phyloP scores from a whole-genome alignment of 2,797 vertebrate genomes.

The Ctenosaura bakeri region DNA sequence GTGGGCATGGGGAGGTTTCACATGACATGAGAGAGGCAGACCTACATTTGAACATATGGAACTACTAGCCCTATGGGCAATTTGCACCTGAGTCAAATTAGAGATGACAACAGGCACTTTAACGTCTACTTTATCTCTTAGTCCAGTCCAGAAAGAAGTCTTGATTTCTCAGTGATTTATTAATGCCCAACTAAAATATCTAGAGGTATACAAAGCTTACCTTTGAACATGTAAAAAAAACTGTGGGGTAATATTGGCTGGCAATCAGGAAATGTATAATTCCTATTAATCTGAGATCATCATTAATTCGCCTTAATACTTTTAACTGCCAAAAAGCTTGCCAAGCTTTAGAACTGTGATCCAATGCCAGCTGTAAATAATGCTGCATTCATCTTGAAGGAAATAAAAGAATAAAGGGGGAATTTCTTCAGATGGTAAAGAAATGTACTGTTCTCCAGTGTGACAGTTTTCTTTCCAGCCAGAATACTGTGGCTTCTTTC shows the following conservation, averaged over 20 bases:
- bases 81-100: background rate
- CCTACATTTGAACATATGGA: background rate
- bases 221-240: conserved; percentile 17
- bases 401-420: background rate
- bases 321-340: conserved; percentile 4
- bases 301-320: conserved; percentile 27
- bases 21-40: background rate
- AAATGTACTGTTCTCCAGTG: background rate
- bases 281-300: conserved; percentile 22
- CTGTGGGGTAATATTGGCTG: background rate
- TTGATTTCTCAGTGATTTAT: conserved; percentile 15
- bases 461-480: conserved; percentile 1
- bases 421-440: background rate
- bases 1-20: background rate
- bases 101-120: background rate
- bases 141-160: background rate
- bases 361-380: conserved; percentile 20
- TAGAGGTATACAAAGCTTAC: conserved; percentile 10
- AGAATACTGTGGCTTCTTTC: background rate
- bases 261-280: conserved; percentile 28
- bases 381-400: background rate
- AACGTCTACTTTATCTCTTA: background rate
- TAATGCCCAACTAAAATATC: background rate
- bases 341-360: conserved; percentile 8
- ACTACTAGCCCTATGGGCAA: background rate